Conservation (phyloP, 35 echinoderm and acorn worm genomes). For the Stichopus chloronotus region DNA sequence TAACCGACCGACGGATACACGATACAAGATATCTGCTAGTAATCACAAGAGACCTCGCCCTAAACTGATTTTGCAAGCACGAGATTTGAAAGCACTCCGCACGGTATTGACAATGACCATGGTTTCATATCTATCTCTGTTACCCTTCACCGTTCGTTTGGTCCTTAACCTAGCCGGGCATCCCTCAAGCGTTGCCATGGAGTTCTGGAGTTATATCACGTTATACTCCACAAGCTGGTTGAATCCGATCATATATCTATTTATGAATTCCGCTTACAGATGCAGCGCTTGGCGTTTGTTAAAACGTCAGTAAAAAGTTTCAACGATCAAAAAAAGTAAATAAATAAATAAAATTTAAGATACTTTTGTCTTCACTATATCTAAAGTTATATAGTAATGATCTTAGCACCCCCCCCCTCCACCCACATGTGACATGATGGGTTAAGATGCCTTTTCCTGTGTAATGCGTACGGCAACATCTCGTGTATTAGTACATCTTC, state of each 20-base stretch:
- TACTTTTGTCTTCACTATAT: too few species aligned
- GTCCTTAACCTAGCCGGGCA: neutral
- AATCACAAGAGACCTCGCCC: neutral
- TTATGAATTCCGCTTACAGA: neutral
- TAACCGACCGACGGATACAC: neutral
- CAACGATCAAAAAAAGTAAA: too few species aligned
- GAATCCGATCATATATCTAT: conserved; percentile 4
- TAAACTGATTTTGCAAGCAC: neutral
- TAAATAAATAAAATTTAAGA: too few species aligned
- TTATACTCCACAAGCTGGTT: neutral
- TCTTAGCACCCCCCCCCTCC: too few species aligned
- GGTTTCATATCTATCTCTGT: neutral
- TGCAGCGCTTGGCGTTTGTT: too few species aligned
- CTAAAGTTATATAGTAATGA: too few species aligned
- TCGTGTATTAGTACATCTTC: too few species aligned
- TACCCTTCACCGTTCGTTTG: neutral
- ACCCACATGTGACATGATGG: too few species aligned
- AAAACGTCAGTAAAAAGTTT: too few species aligned
- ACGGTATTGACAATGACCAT: neutral
- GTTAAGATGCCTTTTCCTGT: too few species aligned
- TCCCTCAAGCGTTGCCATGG: neutral
- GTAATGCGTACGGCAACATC: too few species aligned
- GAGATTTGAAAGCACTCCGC: neutral
- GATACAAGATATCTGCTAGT: neutral
- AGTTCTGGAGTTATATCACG: neutral